Evolutionary conservation across 2,113 vertebrate genomes (phyloP), one percentile per base, ranked within the genome.

Genomic region (Corydoras maculifer): DNA sequence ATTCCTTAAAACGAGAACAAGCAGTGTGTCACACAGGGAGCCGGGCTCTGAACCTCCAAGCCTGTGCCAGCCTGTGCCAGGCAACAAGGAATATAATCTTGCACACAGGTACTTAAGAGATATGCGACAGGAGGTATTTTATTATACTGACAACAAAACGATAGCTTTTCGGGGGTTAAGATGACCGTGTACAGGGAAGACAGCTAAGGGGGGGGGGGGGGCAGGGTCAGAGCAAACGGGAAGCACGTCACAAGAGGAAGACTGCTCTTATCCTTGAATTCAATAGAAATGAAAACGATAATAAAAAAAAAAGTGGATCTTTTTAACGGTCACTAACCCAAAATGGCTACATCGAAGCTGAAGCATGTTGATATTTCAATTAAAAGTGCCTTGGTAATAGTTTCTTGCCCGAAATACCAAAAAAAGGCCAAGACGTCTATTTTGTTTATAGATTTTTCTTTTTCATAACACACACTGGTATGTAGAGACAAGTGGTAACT

Each of bases 301-400:
- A 83, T 74, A 77, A 72, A 64, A 75, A 35, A 75, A 67, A 58
- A 79, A 81, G 73, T 73, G 78, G 64, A 79, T 77, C 30, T 62
- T 62, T 10, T 12, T 53, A 78, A 84, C 68, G 79, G 75, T 84
- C 80, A 81, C 76, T 73, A 83, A 83, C 85, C 78, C 77, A 83
- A 72, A 85, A 83, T 58, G 77, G 87, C 86, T 88, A 90, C 87
- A 89, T 83, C 83, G 85, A 76, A 88, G 86, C 87, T 87, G 80
- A 83, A 87, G 87, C 83, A 82, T 82, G 62, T 62, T 65, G 15
- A 65, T 82, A 80, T 84, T 85, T 85, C 81, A 51, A 80, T 65
- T 69, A 67, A 82, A 86, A 84, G 78, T 85, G 84, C 86, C 77
- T 86, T 80, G 62, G 75, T 70, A 75, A 32, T 81, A 75, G 70